These are phyloP conservation scores for Ictalurus punctatus DNA, from an alignment of 2,113 vertebrate species.

Conservation along the genomic window DNA sequence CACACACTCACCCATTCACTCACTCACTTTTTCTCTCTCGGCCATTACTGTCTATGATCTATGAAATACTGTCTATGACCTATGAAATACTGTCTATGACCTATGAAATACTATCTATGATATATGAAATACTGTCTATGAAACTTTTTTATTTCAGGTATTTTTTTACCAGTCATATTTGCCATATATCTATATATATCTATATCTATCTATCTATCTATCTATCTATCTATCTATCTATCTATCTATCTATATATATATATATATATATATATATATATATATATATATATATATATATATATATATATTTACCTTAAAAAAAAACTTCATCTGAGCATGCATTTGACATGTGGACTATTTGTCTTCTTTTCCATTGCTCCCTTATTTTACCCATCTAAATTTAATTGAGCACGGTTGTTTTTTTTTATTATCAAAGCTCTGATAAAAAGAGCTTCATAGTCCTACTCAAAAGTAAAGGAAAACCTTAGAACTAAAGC, in stretches of 20 bases:
- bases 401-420: background rate
- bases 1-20: too few relatives aligned
- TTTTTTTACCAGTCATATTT: background rate
- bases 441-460: background rate
- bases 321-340: background rate
- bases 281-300: too few relatives aligned
- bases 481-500: background rate
- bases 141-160: background rate
- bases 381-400: background rate
- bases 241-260: too few relatives aligned
- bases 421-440: background rate
- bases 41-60: background rate
- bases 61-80: too few relatives aligned
- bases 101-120: background rate
- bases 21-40: background rate
- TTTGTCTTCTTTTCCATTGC: conserved; percentile 1
- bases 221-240: too few relatives aligned
- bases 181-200: too few relatives aligned
- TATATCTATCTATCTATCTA: too few relatives aligned
- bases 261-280: too few relatives aligned
- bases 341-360: background rate
- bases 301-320: background rate
- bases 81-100: too few relatives aligned
- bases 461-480: background rate
- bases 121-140: background rate